These are phyloP conservation scores for Muscicapa adusta DNA, from an alignment of 2,113 vertebrate genomes.

Conservation along the genomic window DNA sequence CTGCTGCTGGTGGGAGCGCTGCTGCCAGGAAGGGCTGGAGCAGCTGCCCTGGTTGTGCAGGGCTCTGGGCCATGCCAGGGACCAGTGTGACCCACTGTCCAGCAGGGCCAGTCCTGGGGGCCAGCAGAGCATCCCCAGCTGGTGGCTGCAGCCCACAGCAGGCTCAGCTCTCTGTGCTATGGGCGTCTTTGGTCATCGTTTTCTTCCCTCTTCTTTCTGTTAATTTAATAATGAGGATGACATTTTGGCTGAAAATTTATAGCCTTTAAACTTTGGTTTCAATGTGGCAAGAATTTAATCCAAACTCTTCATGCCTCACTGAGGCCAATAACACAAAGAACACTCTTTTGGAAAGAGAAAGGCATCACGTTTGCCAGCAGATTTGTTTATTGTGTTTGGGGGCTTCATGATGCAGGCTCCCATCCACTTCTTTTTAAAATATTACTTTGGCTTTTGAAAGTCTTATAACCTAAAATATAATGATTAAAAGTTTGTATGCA, in stretches of 20 bases:
- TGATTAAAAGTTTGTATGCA: not conserved
- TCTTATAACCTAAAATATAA: not conserved
- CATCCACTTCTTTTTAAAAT: not conserved
- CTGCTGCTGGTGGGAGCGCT: not conserved
- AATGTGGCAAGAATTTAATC: not conserved
- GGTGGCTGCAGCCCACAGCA: not conserved
- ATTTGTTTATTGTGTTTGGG: slow-evolving; percentile 29
- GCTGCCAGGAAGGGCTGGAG: not conserved
- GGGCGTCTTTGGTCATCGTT: not conserved
- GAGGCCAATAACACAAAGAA: not conserved
- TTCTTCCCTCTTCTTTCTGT: not conserved
- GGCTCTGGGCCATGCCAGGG: not conserved
- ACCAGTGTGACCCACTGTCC: not conserved
- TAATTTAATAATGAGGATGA: not conserved
- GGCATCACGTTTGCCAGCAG: not conserved
- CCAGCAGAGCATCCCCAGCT: not conserved
- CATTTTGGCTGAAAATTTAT: not conserved
- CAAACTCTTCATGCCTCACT: not conserved
- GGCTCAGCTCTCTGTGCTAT: not conserved
- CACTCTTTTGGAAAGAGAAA: slow-evolving; percentile 7
- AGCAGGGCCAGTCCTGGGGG: not conserved
- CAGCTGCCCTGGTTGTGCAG: not conserved
- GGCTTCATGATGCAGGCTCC: not conserved
- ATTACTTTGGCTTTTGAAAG: slow-evolving; percentile 4
- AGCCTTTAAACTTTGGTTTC: not conserved